Evolutionary conservation across 2,113 vertebrate species (phyloP), one percentile per base, ranked within the genome.

Genomic region (Strigops habroptila): DNA sequence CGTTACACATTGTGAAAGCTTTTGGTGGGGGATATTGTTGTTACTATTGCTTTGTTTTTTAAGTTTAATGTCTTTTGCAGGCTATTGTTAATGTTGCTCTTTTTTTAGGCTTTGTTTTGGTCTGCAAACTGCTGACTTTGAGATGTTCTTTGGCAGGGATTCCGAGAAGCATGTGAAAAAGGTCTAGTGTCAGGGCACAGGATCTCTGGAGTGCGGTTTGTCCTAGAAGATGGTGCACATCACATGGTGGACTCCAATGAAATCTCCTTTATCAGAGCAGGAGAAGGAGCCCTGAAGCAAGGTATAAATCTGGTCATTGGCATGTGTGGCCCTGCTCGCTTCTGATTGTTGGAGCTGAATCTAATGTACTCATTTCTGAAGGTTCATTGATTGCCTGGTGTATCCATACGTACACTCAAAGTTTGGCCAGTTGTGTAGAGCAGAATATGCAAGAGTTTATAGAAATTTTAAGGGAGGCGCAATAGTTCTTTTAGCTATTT

Each of bases 241-340:
- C 99, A 99, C 97, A 98, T 99, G 98, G 99, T 99, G 48, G 99
- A 99, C 93, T 99, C 99, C 12, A 99, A 99, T 12, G 99, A 99
- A 91, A 97, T 99, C 65, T 98, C 99, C 60, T 99, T 99, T 97
- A 99, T 99, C 92, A 98, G 99, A 18, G 99, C 99, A 10, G 99
- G 98, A 90, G 99, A 99, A 97, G 99, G 99, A 19, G 99, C 99
- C 60, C 88, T 99, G 4, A 99, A 98, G 91, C 99, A 99, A 98
- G 99, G 99, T 99, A 95, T 23, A 4, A 18, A 83, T 11, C 33
- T 6, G 1, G 12, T 35, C 0, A 3, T 22, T 10, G 18, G 4
- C 39, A 3, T 2, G 14, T 5, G 0, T 39, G 3, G 7, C 10
- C 3, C 57, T 82, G 31, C 12, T 57, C 59, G 0, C 30, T 63